These are phyloP conservation scores for Hippopotamus amphibius DNA, from an alignment of 2,113 vertebrate species.

Conservation along the genomic window DNA sequence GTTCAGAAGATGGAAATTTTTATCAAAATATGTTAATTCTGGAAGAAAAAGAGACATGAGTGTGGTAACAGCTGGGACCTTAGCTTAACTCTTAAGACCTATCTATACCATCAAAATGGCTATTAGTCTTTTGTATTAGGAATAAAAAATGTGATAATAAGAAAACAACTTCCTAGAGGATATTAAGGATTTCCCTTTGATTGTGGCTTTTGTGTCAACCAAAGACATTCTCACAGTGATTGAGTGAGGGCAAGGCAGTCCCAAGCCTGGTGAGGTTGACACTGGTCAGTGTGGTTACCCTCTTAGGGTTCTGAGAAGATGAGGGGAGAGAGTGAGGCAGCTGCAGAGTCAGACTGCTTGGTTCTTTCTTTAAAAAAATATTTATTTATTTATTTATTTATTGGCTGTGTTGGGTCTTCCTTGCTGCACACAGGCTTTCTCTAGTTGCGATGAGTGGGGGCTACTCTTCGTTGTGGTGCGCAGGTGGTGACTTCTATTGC, in stretches of 20 bases:
- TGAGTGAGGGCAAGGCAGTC: not conserved
- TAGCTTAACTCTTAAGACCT: not conserved
- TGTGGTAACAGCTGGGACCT: not conserved
- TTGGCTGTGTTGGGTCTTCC: no score
- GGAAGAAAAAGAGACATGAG: not conserved
- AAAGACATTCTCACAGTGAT: not conserved
- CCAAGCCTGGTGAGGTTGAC: not conserved
- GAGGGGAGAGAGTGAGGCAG: not conserved
- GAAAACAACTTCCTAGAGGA: not conserved
- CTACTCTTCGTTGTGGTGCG: no score
- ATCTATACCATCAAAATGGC: not conserved
- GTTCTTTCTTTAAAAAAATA: not conserved
- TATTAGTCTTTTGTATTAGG: not conserved
- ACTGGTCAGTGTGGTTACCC: no score
- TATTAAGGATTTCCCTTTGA: not conserved
- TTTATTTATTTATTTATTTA: no score
- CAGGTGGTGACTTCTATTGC: no score
- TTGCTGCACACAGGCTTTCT: no score
- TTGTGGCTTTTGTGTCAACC: not conserved
- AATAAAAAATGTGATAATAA: not conserved
- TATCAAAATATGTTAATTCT: slow-evolving; percentile 1
- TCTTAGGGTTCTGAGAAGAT: fast-evolving
- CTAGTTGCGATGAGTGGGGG: no score
- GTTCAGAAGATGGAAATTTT: slow-evolving; percentile 10
- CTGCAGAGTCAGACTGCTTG: not conserved